Evolutionary conservation across 2,797 vertebrate species (phyloP), one percentile per base, ranked within the genome.

Genomic region (Hyperoplus lanceolatus): DNA sequence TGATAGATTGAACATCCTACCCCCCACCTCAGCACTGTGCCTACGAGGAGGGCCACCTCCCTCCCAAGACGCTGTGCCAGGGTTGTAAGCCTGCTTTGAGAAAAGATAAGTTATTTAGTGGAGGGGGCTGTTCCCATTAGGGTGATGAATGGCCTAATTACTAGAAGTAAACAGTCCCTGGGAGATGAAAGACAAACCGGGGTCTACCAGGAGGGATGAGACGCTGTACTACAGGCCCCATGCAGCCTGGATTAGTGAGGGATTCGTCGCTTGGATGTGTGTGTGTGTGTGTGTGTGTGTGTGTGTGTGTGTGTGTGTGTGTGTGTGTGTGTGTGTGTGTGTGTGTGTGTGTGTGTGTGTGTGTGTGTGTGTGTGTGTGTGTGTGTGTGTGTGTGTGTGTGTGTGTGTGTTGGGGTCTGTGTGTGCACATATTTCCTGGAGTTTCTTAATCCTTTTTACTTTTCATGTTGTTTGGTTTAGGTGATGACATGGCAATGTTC

Each of bases 111-210:
- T 93, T 89, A 87, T 89, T 92, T 92, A 87, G 87, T 89, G 70
- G 68, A 85, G 67, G 83, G 85, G 87, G 82, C 84, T 86, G 85
- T 94, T 94, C 92, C 93, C 90, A 94, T 95, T 94, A 94, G 90
- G 80, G 85, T 95, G 95, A 95, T 93, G 90, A 94, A 95, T 95
- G 89, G 85, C 85, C 86, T 94, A 95, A 96, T 95, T 94, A 95
- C 90, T 82, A 77, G 79, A 86, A 86, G 92, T 90, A 93, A 94
- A 94, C 90, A 92, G 76, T 89, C 85, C 84, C 91, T 89, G 77
- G 68, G 84, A 93, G 92, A 93, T 93, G 88, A 93, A 92, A 92
- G 88, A 89, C 73, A 1, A 90, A 87, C 84, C 11, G 21, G 83
- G 89, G 86, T 85, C 69, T 82, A 87, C 77, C 70, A 73, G 81